Evolutionary conservation across 2,113 vertebrate species (phyloP), one percentile per base, ranked within the genome.

Genomic region (Pogonocichla stellata): DNA sequence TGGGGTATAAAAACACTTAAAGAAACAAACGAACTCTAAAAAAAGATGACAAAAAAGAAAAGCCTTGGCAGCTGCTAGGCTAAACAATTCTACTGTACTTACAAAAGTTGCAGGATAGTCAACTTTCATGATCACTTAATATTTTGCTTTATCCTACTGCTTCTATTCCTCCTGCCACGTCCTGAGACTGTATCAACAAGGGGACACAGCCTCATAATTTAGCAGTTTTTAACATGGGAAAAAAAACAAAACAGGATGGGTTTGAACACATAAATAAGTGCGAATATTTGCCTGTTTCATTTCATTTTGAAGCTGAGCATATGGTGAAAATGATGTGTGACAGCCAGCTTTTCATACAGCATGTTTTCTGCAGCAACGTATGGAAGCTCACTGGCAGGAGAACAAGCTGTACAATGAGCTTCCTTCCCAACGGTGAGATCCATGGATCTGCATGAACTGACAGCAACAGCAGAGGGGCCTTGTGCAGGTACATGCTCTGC

Each of bases 401-500:
- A 69, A 12, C 14, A 29, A 73, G 45, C 42, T 45, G 50, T 14
- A 43, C 70, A 18, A 23, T 2, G 33, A 8, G 18, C 62, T 72
- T 22, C 20, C 54, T 34, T 70, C 43, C 53, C 61, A 40, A 13
- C 0, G 0, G 16, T 4, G 43, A 51, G 18, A 24, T 23, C 12
- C 11, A 0, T 2, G 40, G 57, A 3, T 42, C 47, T 66, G 53
- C 38, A 13, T 3, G 34, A 54, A 4, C 33, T 14, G 56, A 6
- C 47, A 34, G 38, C 26, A 24, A 3, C 8, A 62, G 73, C 71
- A 78, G 36, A 86, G 58, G 31, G 19, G 45, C 70, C 45, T 19
- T 10, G 25, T 6, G 45, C 23, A 34, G 78, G 38, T 29, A 1
- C 7, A 13, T 5, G 20, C 19, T 0, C 0, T 16, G n/a, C 31